Evolutionary conservation across 2,797 vertebrate species (phyloP).

Genomic region (Coccyzus lansbergi): DNA sequence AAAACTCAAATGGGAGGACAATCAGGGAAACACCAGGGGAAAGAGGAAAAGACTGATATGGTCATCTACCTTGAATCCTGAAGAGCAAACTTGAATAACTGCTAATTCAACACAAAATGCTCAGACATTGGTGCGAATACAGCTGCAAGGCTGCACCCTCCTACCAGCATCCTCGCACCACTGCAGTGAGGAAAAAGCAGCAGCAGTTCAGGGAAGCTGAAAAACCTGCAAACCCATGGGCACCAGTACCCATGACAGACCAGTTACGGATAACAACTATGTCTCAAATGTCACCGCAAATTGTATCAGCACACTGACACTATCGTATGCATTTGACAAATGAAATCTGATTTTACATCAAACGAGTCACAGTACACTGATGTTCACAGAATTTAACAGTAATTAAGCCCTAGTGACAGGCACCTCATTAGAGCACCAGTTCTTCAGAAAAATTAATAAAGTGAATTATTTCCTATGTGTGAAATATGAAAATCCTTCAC

Average conservation of each 20-base stretch:
- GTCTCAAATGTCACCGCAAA: not conserved
- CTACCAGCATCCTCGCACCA: rapidly evolving
- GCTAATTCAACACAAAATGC: not conserved
- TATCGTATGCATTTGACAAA: not conserved
- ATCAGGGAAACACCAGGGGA: not conserved
- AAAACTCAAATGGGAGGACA: not conserved
- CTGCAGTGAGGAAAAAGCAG: not conserved
- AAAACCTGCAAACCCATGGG: not conserved
- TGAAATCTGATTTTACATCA: not conserved
- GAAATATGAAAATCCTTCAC: not conserved
- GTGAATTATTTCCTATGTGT: not conserved
- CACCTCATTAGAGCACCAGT: slow-evolving; percentile 27
- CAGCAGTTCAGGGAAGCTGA: not conserved
- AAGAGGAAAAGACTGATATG: not conserved
- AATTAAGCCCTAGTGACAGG: slow-evolving; percentile 53
- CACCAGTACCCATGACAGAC: not conserved
- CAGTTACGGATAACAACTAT: not conserved
- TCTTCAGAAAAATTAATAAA: slow-evolving; percentile 35
- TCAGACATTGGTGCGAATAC: rapidly evolving
- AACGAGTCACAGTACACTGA: not conserved
- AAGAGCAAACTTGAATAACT: not conserved
- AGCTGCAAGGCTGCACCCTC: not conserved
- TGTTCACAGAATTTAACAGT: slow-evolving; percentile 8
- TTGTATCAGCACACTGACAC: not conserved
- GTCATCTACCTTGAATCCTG: not conserved